Base-by-base conservation (phyloP, 2,797 vertebrate genomes). In the Nasua narica region DNA sequence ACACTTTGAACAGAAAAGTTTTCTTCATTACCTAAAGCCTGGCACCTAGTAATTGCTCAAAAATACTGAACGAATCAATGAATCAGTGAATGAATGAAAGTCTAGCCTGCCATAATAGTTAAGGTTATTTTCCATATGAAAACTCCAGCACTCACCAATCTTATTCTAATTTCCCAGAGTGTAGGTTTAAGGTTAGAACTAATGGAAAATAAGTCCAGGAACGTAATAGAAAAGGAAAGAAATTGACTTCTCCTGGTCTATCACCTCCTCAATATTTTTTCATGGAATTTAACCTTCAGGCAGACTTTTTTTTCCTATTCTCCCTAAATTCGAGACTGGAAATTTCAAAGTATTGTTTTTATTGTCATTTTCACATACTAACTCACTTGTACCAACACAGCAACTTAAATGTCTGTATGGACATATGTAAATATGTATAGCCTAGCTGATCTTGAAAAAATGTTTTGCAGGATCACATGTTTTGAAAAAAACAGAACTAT, bases 101-200 rank as follows among this genome's bases (percentile, higher is more conserved):
- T 50, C 46, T 77, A 85, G 10, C 2, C 60, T 32, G 27, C 43
- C 50, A 27, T 54, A 83, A 60, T 29, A 83, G 4, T 56, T 65
- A 43, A 69, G 52, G 12, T 83, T 90, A 82, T 86, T 92, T 95
- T 72, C 50, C 74, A 90, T 92, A 86, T 21, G 6, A 89, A 90
- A 90, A 84, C 21, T 70, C 3, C 2, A 62, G 6, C 8, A 52
- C 69, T 91, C 50, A 52, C 23, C 69, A 52, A 74, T 82, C 12
- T 69, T 84, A 62, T 3, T 87, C 13, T 60, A 81, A 48, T 93
- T 91, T 21, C 32, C 74, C 76, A 56, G 1, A 78, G 5, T 9
- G 1, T 56, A 62, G 65, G 2, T 95, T 92, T 79, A 74, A 67
- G 10, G 2, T 87, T 90, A 92, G 50, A 94, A 69, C 40, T 78